These are phyloP conservation scores for Penaeus japonicus DNA, from an alignment of 1,140 invertebrate genomes.

Conservation along the genomic window DNA sequence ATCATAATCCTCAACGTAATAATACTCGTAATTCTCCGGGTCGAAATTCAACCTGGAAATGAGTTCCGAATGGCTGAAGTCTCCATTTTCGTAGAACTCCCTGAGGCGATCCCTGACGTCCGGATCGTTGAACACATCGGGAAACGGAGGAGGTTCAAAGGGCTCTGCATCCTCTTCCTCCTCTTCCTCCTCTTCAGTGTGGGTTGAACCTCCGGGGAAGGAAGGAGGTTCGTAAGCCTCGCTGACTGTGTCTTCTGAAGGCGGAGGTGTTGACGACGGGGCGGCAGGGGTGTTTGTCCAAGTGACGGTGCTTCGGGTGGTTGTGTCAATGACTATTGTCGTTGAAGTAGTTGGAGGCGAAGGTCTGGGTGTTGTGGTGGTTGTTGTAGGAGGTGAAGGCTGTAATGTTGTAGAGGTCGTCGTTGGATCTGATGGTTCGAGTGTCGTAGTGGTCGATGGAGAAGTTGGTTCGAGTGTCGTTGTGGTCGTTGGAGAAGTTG, in stretches of 20 bases:
- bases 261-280: neutral
- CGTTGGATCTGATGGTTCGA: neutral
- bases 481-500: neutral
- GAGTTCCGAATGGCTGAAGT: constrained; percentile 32
- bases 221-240: neutral
- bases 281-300: neutral
- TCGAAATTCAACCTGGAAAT: constrained; percentile 33
- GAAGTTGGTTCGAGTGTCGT: neutral
- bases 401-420: neutral
- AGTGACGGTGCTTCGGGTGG: neutral
- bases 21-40: constrained; percentile 41
- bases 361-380: neutral
- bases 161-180: constrained; percentile 13
- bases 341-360: neutral
- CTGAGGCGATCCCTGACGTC: constrained; percentile 7
- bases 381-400: neutral
- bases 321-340: neutral
- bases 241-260: neutral
- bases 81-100: constrained; percentile 38
- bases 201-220: neutral
- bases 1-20: neutral
- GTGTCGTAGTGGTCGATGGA: neutral
- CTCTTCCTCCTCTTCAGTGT: neutral
- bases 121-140: constrained; percentile 25
- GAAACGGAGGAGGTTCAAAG: constrained; percentile 35